Conservation (phyloP, 2,888 invertebrate genomes). For the Sesia apiformis region DNA sequence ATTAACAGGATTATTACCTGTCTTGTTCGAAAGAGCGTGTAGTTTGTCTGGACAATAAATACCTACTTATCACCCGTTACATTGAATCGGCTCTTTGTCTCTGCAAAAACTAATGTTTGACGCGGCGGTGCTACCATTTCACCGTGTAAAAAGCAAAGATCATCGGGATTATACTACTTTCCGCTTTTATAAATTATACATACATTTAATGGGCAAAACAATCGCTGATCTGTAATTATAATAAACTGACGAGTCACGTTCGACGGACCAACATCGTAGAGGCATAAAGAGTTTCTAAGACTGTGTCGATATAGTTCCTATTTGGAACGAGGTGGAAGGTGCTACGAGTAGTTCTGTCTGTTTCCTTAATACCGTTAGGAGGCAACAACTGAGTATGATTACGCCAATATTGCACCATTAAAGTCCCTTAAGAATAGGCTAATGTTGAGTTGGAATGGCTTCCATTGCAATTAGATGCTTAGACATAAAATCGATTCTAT, state of each 20-base stretch:
- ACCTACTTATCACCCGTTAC: slow-evolving; percentile 24
- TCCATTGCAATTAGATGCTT: slow-evolving; percentile 28
- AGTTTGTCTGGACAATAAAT: slow-evolving; percentile 28
- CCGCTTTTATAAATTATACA: slow-evolving; percentile 62
- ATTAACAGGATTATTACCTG: slow-evolving; percentile 15
- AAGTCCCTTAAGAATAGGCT: slow-evolving; percentile 26
- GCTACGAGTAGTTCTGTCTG: slow-evolving; percentile 19
- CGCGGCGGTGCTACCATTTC: slow-evolving; percentile 23
- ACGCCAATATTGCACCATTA: slow-evolving; percentile 35
- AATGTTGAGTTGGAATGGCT: slow-evolving; percentile 12
- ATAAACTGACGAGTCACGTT: slow-evolving; percentile 57
- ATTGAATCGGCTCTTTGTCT: slow-evolving; percentile 29
- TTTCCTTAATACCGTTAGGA: slow-evolving; percentile 37
- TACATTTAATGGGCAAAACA: slow-evolving; percentile 60
- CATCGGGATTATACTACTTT: slow-evolving; percentile 39
- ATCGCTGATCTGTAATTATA: slow-evolving; percentile 71
- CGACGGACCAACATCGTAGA: slow-evolving; percentile 27
- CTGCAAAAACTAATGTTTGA: slow-evolving; percentile 47
- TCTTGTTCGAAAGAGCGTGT: slow-evolving; percentile 25
- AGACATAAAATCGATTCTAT: neutral
- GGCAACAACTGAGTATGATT: slow-evolving; percentile 25
- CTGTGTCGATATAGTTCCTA: slow-evolving; percentile 17
- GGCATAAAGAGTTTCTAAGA: neutral
- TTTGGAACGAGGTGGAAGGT: slow-evolving; percentile 32
- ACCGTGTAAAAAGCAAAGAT: slow-evolving; percentile 33